phyloP scores from a whole-genome alignment of 1,140 invertebrate species.

The Centruroides sculpturatus region DNA sequence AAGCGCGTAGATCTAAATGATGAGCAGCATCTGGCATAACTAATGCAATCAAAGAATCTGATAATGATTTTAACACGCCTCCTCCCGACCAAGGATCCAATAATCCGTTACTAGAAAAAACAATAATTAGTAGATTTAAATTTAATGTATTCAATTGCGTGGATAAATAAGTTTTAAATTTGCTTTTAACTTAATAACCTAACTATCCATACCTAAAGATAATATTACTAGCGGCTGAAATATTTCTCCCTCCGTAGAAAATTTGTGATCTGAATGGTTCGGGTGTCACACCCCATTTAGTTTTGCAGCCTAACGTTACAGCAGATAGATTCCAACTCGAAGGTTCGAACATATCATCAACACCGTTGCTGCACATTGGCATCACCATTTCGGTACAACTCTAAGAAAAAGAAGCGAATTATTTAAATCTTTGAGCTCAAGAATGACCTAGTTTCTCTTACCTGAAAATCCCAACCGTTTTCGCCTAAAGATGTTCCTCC shows the following conservation, averaged over 20 bases:
- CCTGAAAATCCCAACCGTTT: constrained; percentile 61
- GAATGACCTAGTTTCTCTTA: constrained; percentile 16
- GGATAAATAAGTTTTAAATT: background rate
- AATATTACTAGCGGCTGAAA: constrained; percentile 56
- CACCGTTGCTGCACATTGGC: constrained; percentile 67
- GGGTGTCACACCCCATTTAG: constrained; percentile 51
- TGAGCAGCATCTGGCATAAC: constrained; percentile 80
- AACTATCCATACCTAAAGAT: constrained; percentile 48
- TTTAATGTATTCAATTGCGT: background rate
- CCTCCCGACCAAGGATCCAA: constrained; percentile 88
- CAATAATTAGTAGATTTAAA: background rate
- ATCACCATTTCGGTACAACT: constrained; percentile 91
- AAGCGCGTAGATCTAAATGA: constrained; percentile 70
- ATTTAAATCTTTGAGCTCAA: background rate
- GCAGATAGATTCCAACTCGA: constrained; percentile 53
- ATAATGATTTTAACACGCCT: constrained; percentile 60
- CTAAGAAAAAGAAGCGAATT: constrained; percentile 1
- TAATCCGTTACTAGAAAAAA: constrained; percentile 57
- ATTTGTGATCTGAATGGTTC: constrained; percentile 46
- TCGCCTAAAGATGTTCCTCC: constrained; percentile 40
- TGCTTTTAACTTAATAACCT: background rate
- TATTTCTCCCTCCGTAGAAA: constrained; percentile 64
- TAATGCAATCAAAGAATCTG: constrained; percentile 49
- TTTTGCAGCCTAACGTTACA: constrained; percentile 48
- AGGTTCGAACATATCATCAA: constrained; percentile 69